A percentile compares a stretch with the other conserved stretches of the same genome.
These are phyloP conservation scores for Eumeta japonica DNA, from an alignment of 1,140 invertebrate genomes.

Conservation along the genomic window DNA sequence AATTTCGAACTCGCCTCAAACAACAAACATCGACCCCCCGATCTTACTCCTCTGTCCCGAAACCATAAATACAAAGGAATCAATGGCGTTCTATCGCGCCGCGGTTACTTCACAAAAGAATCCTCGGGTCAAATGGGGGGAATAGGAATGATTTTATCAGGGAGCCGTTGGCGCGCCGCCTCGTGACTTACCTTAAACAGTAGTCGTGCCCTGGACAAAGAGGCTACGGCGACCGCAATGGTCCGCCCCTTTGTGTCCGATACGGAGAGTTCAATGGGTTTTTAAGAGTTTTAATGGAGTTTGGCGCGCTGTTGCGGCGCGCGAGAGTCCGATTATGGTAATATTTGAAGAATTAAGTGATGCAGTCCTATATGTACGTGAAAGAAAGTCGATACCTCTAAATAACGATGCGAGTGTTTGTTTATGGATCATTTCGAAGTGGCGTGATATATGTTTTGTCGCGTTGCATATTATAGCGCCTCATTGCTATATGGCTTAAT, in stretches of 20 bases:
- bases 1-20: slow-evolving; percentile 14
- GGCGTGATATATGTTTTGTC: too few relatives aligned
- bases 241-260: too few relatives aligned
- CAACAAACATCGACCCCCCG: too few relatives aligned
- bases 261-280: slow-evolving; percentile 5
- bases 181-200: slow-evolving; percentile 53
- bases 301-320: slow-evolving; percentile 35
- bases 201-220: slow-evolving; percentile 8
- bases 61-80: slow-evolving; percentile 20
- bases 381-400: too few relatives aligned
- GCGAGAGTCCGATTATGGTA: slow-evolving; percentile 41
- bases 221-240: too few relatives aligned
- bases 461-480: too few relatives aligned
- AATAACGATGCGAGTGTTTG: too few relatives aligned
- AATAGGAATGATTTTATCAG: slow-evolving; percentile 50
- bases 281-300: slow-evolving; percentile 1
- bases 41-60: too few relatives aligned
- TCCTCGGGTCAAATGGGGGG: slow-evolving; percentile 38
- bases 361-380: slow-evolving; percentile 8
- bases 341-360: slow-evolving; percentile 35
- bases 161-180: slow-evolving; percentile 49
- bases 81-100: slow-evolving; percentile 23
- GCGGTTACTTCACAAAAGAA: too few relatives aligned
- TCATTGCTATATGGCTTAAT: too few relatives aligned
- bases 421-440: too few relatives aligned